Base-by-base conservation (phyloP, 2,888 invertebrate genomes). In the Pachydiplax longipennis region DNA sequence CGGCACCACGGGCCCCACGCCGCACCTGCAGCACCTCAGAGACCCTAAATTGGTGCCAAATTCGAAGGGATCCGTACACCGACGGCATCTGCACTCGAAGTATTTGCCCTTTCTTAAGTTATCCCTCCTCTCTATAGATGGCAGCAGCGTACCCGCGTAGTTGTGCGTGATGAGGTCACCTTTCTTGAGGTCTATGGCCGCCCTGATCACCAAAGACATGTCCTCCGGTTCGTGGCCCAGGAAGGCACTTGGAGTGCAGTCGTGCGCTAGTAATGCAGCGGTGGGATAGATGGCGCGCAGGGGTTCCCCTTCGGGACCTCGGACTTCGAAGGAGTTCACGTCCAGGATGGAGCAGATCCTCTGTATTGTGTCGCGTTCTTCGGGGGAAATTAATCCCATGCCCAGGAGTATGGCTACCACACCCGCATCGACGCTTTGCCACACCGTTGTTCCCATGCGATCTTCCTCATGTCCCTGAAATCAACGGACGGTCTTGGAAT, bases 21-120 rank as follows among this genome's bases (percentile, higher is more conserved):
- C 92, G 80, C 92, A 92, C 6, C 90, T 91, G 5, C 90, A 91
- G 53, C 92, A 92, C 15, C 91, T 18, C 0, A 92, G 91, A 12
- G 92, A 92, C 81, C 91, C 92, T 6, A 92, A 92, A 91, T 92
- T 90, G 6, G 92, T 92, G n/a, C 92, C 92, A 1, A 92, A 82
- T 82, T 92, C 92, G 1, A 91, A 91, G 31, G 92, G 92, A 90
- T 92, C 92, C 44, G 81, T 40, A 73, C 92, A 92, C 40, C 92
- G 81, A 1, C 91, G 90, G 73, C 92, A 92, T 18, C 58, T 90
- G 90, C 92, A 92, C 2, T 91, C 91, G 73, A 92, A 92, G 40
- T 92, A 92, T 81, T 92, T 92, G 6, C 87, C 87, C n/a, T 65
- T 61, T 18, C 40, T 31, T n/a, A 87, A 61, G 37, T 61, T 87